Conservation (phyloP, 1,140 invertebrate species). For the Drosophila orosa region DNA sequence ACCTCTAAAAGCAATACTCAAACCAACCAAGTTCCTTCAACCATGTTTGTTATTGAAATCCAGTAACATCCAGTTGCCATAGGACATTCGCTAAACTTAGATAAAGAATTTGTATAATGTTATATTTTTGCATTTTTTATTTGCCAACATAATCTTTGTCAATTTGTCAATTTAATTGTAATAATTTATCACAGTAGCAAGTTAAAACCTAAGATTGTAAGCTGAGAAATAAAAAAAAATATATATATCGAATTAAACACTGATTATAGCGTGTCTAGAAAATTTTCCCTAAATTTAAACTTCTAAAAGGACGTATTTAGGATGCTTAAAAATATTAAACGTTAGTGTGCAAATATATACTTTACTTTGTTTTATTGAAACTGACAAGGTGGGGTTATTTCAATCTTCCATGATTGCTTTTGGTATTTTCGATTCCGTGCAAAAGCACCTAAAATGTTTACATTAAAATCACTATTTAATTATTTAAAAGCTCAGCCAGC, state of each 20-base stretch:
- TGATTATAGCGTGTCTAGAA: neutral
- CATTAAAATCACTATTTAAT: conserved; percentile 75
- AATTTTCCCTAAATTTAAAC: no score
- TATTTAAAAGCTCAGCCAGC: conserved; percentile 64
- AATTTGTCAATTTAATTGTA: neutral
- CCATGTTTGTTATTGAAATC: neutral
- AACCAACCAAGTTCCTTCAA: neutral
- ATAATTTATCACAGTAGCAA: neutral
- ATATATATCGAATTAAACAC: neutral
- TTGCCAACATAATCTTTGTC: neutral
- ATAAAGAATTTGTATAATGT: neutral
- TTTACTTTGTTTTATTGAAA: neutral
- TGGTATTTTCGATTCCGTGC: conserved; percentile 7
- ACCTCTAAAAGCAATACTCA: neutral
- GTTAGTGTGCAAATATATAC: neutral
- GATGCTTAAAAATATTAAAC: no score
- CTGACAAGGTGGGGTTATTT: neutral
- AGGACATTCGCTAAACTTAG: neutral
- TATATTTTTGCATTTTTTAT: neutral
- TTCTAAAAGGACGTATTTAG: neutral
- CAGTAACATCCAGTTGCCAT: fast-evolving
- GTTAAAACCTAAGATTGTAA: neutral
- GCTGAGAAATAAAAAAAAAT: neutral
- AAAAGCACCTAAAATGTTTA: conserved; percentile 58
- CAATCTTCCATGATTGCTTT: conserved; percentile 22